Evolutionary conservation across 2,888 invertebrate species (phyloP), one percentile per base, ranked within the genome.

Genomic region (Drosophila dives): DNA sequence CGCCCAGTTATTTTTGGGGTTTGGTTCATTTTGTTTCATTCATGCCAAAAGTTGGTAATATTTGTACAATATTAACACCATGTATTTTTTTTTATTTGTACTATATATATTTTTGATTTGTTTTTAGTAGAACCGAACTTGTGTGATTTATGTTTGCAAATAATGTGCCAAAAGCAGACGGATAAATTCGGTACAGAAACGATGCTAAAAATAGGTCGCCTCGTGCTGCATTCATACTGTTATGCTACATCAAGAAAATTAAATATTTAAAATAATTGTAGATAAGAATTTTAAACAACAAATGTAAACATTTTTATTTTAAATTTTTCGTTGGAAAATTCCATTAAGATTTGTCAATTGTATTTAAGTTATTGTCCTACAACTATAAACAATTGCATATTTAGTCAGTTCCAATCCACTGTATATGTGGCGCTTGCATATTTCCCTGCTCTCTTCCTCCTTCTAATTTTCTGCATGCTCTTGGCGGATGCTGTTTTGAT

Each of bases 21-120:
- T 81, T 81, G 77, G 79, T 75, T 75, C 29, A 20, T 11, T 33
- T 45, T 71, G 29, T 48, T 80, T 77, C 70, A 77, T 80, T 80
- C 76, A 80, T 75, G 36, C 56, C 17, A 64, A 58, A 64, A 54
- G 32, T 36, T 29, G 32, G 48, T n/a, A 51, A 61, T 23, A 15
- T n/a, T 55, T 60, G 23, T 23, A 61, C 56, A 56, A 56, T 50
- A 60, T 32, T 56, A 42, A 49, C 48, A 59, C 15, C 23, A 53
- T 33, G 0, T 34, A 6, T 36, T 20, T 45, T 23, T 3, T 45
- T 4, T 8, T 15, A 26, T 54, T 32, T 33, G 29, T 20, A 32
- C 17, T 2, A 8, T 49, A 29, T 29, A 29, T 29, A 33, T 61
- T 34, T 58, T 40, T 56, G 6, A 53, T 64, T 49, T 42, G 6